Conservation (phyloP, 1,140 invertebrate genomes). For the Solenopsis invicta region DNA sequence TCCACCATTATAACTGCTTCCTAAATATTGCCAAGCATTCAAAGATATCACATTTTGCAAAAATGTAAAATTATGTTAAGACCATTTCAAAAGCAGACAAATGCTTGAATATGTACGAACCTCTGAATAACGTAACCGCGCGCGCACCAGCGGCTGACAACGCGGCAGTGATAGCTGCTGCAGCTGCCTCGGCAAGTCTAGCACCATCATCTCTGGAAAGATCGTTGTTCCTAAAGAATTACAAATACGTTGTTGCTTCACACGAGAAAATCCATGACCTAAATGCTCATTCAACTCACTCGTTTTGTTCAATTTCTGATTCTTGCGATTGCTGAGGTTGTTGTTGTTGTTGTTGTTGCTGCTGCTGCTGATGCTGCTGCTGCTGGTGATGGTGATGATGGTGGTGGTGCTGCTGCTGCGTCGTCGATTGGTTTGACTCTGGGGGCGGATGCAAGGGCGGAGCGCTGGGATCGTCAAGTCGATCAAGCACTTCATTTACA, state of each 20-base stretch:
- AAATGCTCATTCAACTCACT: constrained; percentile 61
- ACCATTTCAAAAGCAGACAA: not conserved
- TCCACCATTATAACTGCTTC: constrained; percentile 63
- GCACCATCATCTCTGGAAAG: constrained; percentile 54
- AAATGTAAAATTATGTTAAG: not conserved
- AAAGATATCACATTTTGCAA: constrained; percentile 14
- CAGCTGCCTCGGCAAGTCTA: constrained; percentile 82
- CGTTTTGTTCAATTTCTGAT: constrained; percentile 72
- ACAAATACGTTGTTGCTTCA: not conserved
- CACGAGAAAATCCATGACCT: not conserved
- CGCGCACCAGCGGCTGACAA: constrained; percentile 85
- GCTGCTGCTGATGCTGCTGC: constrained; percentile 50
- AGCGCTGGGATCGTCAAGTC: constrained; percentile 83
- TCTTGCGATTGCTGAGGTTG: constrained; percentile 70
- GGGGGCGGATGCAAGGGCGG: constrained; percentile 68
- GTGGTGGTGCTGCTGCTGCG: constrained; percentile 23
- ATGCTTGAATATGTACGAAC: constrained; percentile 47
- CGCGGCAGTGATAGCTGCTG: constrained; percentile 86
- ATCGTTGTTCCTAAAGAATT: constrained; percentile 51
- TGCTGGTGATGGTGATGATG: too few species aligned
- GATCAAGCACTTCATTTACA: constrained; percentile 82
- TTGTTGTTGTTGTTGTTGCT: constrained; percentile 55
- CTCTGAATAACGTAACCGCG: constrained; percentile 78
- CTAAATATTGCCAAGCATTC: constrained; percentile 50
- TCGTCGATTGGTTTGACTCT: constrained; percentile 68